These are phyloP conservation scores for Pseudoips prasinana DNA, from an alignment of 2,888 invertebrate species.

Conservation along the genomic window DNA sequence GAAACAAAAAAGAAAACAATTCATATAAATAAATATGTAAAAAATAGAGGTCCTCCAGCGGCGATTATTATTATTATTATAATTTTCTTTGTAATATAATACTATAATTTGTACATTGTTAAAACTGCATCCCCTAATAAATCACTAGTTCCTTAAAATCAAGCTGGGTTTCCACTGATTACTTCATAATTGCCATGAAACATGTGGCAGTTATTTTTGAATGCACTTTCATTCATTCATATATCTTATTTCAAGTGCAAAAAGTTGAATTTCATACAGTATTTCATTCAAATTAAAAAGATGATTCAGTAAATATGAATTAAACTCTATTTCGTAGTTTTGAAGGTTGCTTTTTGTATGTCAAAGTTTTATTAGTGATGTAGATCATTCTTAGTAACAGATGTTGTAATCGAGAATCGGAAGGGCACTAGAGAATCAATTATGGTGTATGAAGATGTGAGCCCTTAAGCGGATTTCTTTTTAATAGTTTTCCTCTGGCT, in stretches of 20 bases:
- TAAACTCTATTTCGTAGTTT: too few relatives aligned
- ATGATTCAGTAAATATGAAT: too few relatives aligned
- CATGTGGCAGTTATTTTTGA: constrained; percentile 38
- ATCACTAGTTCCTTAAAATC: constrained; percentile 21
- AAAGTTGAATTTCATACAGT: constrained; percentile 22
- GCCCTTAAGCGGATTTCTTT: constrained; percentile 72
- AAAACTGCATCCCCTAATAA: constrained; percentile 27
- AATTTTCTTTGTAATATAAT: constrained; percentile 17
- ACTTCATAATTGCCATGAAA: constrained; percentile 42
- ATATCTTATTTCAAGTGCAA: not conserved
- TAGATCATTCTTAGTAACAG: constrained; percentile 52
- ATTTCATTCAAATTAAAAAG: too few relatives aligned
- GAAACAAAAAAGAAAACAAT: too few relatives aligned
- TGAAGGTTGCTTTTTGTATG: too few relatives aligned
- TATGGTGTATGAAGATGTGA: constrained; percentile 57
- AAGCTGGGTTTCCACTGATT: constrained; percentile 32
- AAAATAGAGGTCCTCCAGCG: too few relatives aligned
- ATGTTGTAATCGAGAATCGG: constrained; percentile 69
- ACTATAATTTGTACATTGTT: constrained; percentile 23
- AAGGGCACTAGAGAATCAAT: constrained; percentile 72
- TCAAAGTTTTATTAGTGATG: not conserved
- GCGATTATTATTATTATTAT: too few relatives aligned
- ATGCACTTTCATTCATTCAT: not conserved
- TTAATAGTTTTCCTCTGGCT: constrained; percentile 62
- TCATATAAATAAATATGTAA: too few relatives aligned